Conservation (phyloP, 37 sponge, comb jelly and placozoan species). For the Aplysina aerophoba region DNA sequence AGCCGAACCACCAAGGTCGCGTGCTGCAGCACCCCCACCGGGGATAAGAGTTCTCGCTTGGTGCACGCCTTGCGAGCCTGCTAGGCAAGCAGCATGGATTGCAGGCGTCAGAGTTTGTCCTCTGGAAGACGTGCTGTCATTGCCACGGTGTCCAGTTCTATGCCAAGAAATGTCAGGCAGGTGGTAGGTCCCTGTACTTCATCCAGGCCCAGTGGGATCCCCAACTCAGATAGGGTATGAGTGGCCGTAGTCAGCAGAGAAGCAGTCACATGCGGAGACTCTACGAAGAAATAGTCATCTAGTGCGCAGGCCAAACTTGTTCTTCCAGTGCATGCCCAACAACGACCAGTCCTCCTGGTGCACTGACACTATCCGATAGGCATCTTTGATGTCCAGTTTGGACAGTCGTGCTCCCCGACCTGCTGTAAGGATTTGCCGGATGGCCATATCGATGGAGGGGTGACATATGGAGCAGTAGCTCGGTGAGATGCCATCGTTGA, state of each 20-base stretch:
- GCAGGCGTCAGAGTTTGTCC: conserved; percentile 16
- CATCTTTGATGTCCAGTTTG: conserved; percentile 39
- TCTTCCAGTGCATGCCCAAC: conserved; percentile 43
- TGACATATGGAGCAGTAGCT: conserved; percentile 48
- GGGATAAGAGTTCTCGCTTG: conserved; percentile 41
- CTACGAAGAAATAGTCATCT: conserved; percentile 31
- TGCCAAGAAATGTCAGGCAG: conserved; percentile 34
- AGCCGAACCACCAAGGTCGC: conserved; percentile 35
- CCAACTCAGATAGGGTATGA: neutral
- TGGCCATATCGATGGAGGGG: conserved; percentile 19
- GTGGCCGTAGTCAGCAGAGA: neutral
- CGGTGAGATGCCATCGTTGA: conserved; percentile 50
- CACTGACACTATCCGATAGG: conserved; percentile 34
- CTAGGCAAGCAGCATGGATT: neutral
- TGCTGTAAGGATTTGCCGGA: neutral
- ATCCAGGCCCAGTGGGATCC: conserved; percentile 39
- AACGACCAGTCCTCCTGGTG: conserved; percentile 46
- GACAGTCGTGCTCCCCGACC: conserved; percentile 36
- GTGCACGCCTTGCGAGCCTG: neutral
- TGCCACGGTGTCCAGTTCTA: conserved; percentile 34
- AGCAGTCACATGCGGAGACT: neutral
- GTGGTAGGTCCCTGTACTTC: conserved; percentile 44
- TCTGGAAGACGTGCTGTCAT: conserved; percentile 28
- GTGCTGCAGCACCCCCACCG: conserved; percentile 40
- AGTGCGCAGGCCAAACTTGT: conserved; percentile 37